phyloP scores from a whole-genome alignment of 1,140 invertebrate species.

The Drosophila eugracilis region DNA sequence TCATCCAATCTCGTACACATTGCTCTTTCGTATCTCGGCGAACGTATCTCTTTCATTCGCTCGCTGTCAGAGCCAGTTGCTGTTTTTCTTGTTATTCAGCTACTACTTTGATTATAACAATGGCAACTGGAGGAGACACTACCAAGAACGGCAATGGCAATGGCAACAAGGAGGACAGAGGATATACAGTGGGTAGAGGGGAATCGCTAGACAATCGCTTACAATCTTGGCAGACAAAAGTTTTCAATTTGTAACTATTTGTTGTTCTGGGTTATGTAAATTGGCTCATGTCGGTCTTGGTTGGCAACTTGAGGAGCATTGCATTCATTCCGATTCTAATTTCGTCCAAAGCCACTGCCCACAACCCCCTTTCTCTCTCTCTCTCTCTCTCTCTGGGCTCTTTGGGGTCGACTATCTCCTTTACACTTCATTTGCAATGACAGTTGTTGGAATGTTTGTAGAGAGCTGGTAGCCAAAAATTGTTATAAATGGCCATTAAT shows the following conservation, averaged over 20 bases:
- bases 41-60: conserved; percentile 18
- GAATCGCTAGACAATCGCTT: conserved; percentile 68
- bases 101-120: conserved; percentile 81
- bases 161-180: too few relatives aligned
- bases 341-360: conserved; percentile 3
- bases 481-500: conserved; percentile 70
- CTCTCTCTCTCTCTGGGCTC: too few relatives aligned
- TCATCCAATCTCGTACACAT: conserved; percentile 51
- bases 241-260: conserved; percentile 83
- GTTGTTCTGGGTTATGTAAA: conserved; percentile 82
- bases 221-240: conserved; percentile 80
- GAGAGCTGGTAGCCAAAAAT: conserved; percentile 56
- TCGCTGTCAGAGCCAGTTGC: conserved; percentile 71
- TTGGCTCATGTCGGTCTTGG: conserved; percentile 60
- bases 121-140: conserved; percentile 42
- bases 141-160: not conserved
- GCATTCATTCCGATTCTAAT: conserved; percentile 53
- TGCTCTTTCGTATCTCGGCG: conserved; percentile 41
- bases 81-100: conserved; percentile 71
- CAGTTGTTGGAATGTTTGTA: conserved; percentile 43
- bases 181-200: not conserved
- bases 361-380: not conserved
- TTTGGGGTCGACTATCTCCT: conserved; percentile 47
- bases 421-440: conserved; percentile 77
- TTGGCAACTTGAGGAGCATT: conserved; percentile 57